Conservation (phyloP, 2,888 invertebrate species). For the Epinotia bilunana region DNA sequence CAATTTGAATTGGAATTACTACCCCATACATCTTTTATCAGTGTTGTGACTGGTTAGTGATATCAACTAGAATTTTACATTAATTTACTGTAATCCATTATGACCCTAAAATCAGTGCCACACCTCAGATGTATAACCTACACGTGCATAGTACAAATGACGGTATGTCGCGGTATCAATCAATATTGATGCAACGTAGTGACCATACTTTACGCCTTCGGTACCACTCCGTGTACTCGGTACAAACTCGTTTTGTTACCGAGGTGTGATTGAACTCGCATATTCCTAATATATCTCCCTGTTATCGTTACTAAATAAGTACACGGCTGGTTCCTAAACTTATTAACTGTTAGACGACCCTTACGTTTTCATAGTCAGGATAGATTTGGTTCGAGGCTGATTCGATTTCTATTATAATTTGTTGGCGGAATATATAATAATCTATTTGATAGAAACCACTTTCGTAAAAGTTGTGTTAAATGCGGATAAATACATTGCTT, state of each 20-base stretch:
- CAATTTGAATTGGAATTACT: neutral
- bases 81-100: neutral
- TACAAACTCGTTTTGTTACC: conserved; percentile 44
- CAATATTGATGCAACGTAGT: conserved; percentile 64
- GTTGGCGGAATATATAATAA: neutral
- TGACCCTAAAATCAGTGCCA: conserved; percentile 48
- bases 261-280: conserved; percentile 43
- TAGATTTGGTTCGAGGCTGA: neutral
- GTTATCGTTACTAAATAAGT: conserved; percentile 27
- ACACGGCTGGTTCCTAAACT: conserved; percentile 12
- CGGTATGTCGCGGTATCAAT: conserved; percentile 62
- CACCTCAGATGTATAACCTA: conserved; percentile 59
- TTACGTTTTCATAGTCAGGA: neutral
- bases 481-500: too few species aligned
- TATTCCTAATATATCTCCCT: conserved; percentile 37
- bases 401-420: neutral
- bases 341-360: neutral
- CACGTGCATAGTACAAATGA: conserved; percentile 61
- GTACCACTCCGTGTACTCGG: conserved; percentile 48
- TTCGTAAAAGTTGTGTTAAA: neutral
- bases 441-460: neutral
- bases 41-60: neutral
- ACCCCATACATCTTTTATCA: neutral
- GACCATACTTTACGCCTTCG: conserved; percentile 57
- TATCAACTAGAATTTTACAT: neutral